Evolutionary conservation across 2,888 invertebrate species (phyloP).

Genomic region (Platycheirus rosarum): DNA sequence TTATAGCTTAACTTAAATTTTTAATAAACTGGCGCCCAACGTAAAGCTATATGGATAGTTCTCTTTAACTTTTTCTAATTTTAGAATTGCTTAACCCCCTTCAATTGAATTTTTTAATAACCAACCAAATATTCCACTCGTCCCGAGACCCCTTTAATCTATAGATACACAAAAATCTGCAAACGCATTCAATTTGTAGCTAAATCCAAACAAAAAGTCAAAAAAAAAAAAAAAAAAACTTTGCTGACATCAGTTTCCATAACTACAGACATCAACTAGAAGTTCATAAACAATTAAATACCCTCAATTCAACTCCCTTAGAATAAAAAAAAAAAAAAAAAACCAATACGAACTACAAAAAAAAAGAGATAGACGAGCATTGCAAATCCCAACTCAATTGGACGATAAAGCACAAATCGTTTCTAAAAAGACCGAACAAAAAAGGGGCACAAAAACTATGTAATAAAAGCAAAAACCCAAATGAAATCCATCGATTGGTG

Average conservation of each 20-base stretch:
- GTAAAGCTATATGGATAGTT: too few relatives aligned
- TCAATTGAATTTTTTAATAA: too few relatives aligned
- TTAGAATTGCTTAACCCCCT: too few relatives aligned
- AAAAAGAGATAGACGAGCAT: conserved; percentile 7
- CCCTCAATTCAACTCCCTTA: conserved; percentile 36
- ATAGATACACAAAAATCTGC: background rate
- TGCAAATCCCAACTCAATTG: conserved; percentile 58
- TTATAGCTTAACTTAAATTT: too few relatives aligned
- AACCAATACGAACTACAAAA: background rate
- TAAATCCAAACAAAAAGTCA: background rate
- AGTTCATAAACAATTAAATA: conserved; percentile 43
- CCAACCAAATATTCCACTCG: too few relatives aligned
- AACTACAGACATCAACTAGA: conserved; percentile 30
- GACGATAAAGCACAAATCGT: conserved; percentile 59
- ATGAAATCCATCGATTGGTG: conserved; percentile 64
- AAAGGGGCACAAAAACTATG: conserved; percentile 15
- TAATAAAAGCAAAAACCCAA: conserved; percentile 38
- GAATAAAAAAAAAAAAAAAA: background rate
- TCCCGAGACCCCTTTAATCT: background rate
- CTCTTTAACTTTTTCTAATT: too few relatives aligned
- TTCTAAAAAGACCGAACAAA: conserved; percentile 31
- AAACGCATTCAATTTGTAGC: background rate
- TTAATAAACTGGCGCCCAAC: too few relatives aligned
- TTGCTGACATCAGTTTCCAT: conserved; percentile 15
- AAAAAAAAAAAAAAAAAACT: conserved; percentile 10